A percentile compares a stretch with the other conserved stretches of the same genome.
These are phyloP conservation scores for Genyomyrus donnyi DNA, from an alignment of 2,113 vertebrate species.

Conservation along the genomic window DNA sequence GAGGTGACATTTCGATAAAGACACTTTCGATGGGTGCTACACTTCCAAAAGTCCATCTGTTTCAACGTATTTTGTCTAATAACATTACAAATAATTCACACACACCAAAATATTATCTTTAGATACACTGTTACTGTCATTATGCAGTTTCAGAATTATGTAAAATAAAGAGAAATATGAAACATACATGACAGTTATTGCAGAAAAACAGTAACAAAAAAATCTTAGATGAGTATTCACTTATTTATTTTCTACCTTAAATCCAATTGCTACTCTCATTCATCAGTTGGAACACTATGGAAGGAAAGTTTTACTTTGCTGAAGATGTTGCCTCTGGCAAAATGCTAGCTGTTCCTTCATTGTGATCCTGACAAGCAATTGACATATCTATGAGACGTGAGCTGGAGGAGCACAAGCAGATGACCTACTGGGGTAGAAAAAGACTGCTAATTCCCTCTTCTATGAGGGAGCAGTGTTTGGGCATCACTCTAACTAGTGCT, in stretches of 20 bases:
- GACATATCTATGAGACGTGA: conserved; percentile 75
- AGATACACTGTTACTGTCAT: neutral
- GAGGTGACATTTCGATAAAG: conserved; percentile 37
- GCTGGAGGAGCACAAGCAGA: conserved; percentile 72
- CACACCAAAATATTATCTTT: conserved; percentile 3
- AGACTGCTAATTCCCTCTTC: conserved; percentile 68
- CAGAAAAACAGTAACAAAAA: conserved; percentile 26
- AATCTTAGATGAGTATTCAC: conserved; percentile 52
- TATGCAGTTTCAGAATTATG: neutral
- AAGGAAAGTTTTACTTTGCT: conserved; percentile 77
- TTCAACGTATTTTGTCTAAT: conserved; percentile 8
- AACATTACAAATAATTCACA: neutral
- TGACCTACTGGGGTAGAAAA: conserved; percentile 65
- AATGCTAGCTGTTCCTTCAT: conserved; percentile 73
- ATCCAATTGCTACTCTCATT: conserved; percentile 61
- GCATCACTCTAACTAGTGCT: conserved; percentile 20
- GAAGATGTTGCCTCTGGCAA: conserved; percentile 73
- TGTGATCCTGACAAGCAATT: conserved; percentile 76
- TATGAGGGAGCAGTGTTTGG: conserved; percentile 74
- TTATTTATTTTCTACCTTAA: conserved; percentile 72
- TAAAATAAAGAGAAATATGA: neutral
- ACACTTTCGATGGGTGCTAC: conserved; percentile 27
- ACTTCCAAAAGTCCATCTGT: conserved; percentile 46
- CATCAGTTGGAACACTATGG: conserved; percentile 73
- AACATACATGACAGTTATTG: neutral